Base-by-base conservation (phyloP, 2,888 invertebrate genomes). In the Eucriotettix oculatus region DNA sequence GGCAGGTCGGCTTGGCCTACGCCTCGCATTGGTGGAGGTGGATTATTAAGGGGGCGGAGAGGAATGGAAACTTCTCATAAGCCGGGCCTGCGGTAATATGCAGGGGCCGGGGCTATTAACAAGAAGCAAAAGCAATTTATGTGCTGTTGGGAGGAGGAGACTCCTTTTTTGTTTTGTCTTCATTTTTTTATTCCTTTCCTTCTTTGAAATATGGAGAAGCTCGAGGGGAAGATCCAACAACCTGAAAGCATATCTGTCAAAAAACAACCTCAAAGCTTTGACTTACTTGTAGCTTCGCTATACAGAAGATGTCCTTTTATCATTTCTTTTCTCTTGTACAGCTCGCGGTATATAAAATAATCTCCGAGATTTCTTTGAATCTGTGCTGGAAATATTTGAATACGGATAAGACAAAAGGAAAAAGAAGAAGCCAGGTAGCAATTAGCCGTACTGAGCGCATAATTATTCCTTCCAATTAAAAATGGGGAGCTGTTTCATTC, bases 101-200 rank as follows among this genome's bases (percentile, higher is more conserved):
- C 60, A 54, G 54, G 52, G 59, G 55, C 58, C 17, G 10, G 16
- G 52, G 56, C 63, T 58, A 63, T 63, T 63, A 63, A 63, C 63
- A 57, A 61, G 59, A 60, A 63, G 60, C 60, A 44, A 61, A 59
- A 63, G 61, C 63, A 63, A 63, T 63, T 60, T 63, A 58, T 61
- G 63, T 59, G 61, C 59, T 57, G 59, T 53, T 52, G 56, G 52
- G 42, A 54, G 43, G 58, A 61, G 54, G 16, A 56, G 48, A 55
- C 52, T 60, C 56, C 48, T 10, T 41, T 55, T 29, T 52, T 44
- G 53, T 59, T 54, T 59, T 56, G 44, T 55, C 55, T 44, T 56
- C 29, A 29, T 58, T 53, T 61, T 55, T 16, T 55, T 59, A 56
- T 57, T 59, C 16, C 55, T 54, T 44, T 44, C 53, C 43, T 58